A percentile compares a stretch with the other conserved stretches of the same genome.
Conservation (phyloP, 2,888 invertebrate species). For the Apoda limacodes region DNA sequence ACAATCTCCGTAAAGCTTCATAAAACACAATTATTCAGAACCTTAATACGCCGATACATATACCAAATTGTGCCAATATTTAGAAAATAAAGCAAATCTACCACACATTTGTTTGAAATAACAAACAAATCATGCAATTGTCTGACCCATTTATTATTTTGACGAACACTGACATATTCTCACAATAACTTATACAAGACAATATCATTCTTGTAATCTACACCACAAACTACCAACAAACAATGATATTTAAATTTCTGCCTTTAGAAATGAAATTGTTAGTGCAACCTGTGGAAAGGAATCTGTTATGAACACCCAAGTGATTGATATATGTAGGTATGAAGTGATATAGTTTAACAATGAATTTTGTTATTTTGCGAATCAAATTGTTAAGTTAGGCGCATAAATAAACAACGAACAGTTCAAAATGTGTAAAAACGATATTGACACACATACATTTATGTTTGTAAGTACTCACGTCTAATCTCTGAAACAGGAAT, state of each 20-base stretch:
- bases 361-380: conserved; percentile 13
- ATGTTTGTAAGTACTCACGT: conserved; percentile 65
- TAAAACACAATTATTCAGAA: too few species aligned
- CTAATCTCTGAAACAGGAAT: conserved; percentile 69
- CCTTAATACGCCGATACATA: too few species aligned
- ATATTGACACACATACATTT: conserved; percentile 54
- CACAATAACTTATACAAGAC: too few species aligned
- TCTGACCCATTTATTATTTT: too few species aligned
- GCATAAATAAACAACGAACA: conserved; percentile 35
- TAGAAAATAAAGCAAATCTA: too few species aligned
- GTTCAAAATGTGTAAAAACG: conserved; percentile 38
- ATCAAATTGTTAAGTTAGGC: conserved; percentile 23
- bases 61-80: too few species aligned
- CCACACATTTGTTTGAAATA: too few species aligned
- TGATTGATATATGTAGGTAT: too few species aligned
- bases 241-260: conserved; percentile 8
- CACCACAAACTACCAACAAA: conserved; percentile 1
- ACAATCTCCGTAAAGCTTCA: too few species aligned
- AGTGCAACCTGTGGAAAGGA: conserved; percentile 40
- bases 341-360: conserved; percentile 8
- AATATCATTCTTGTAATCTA: too few species aligned
- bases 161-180: too few species aligned
- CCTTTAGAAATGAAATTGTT: conserved; percentile 26
- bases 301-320: conserved; percentile 64
- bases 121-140: too few species aligned